phyloP scores from a whole-genome alignment of 2,888 invertebrate genomes.

The Microplitis manilae region DNA sequence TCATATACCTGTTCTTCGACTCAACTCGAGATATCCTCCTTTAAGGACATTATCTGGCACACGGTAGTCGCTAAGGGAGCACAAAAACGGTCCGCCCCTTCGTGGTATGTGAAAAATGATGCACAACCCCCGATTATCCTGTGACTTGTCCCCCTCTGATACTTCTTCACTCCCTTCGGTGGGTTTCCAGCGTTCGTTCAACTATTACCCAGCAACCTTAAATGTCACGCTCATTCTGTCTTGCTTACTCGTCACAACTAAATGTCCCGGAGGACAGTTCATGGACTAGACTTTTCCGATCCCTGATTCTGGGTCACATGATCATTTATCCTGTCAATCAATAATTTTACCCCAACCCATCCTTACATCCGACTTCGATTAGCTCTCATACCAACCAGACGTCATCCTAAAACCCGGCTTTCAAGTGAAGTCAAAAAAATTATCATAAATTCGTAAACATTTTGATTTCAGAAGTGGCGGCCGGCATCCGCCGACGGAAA shows the following conservation, averaged over 20 bases:
- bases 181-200: slow-evolving; percentile 22
- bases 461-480: slow-evolving; percentile 62
- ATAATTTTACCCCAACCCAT: slow-evolving; percentile 22
- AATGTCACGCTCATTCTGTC: slow-evolving; percentile 41
- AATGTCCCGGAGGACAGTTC: slow-evolving; percentile 63
- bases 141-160: slow-evolving; percentile 46
- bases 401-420: background rate
- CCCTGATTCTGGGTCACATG: slow-evolving; percentile 44
- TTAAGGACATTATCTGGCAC: slow-evolving; percentile 70
- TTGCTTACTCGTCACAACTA: slow-evolving; percentile 46
- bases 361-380: background rate
- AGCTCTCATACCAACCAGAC: background rate
- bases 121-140: slow-evolving; percentile 67
- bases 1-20: slow-evolving; percentile 48
- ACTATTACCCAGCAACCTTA: slow-evolving; percentile 23
- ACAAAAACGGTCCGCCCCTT: slow-evolving; percentile 69
- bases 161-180: slow-evolving; percentile 9
- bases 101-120: slow-evolving; percentile 71
- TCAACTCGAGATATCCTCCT: slow-evolving; percentile 65
- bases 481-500: slow-evolving; percentile 59
- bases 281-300: slow-evolving; percentile 19
- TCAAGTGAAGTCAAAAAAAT: too few relatives aligned
- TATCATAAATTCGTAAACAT: background rate
- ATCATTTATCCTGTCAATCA: slow-evolving; percentile 46
- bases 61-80: slow-evolving; percentile 32